phyloP scores from a whole-genome alignment of 2,888 invertebrate species.

The Griposia aprilina region DNA sequence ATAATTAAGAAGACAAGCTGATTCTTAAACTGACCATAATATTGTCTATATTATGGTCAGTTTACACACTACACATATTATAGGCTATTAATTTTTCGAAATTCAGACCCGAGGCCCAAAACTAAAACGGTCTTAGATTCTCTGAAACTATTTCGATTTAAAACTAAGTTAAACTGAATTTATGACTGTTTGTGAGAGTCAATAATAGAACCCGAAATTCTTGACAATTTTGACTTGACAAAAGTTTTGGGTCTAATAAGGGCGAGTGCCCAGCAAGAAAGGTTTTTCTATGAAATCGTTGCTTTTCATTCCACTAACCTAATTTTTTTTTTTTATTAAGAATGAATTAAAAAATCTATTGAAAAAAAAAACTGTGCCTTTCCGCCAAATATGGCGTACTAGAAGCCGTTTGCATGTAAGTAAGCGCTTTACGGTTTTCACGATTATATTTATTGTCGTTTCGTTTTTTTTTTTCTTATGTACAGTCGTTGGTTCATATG shows the following conservation, averaged over 20 bases:
- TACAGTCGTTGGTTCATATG: neutral
- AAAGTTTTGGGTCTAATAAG: neutral
- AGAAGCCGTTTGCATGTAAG: neutral
- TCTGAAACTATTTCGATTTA: slow-evolving; percentile 45
- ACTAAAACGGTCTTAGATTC: slow-evolving; percentile 18
- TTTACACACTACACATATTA: slow-evolving; percentile 1
- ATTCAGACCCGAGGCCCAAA: slow-evolving; percentile 17
- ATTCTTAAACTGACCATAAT: slow-evolving; percentile 21
- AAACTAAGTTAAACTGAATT: slow-evolving; percentile 17
- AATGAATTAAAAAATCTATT: too few relatives aligned
- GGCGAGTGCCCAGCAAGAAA: neutral
- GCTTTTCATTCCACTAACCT: neutral
- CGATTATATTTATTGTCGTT: neutral
- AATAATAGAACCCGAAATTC: neutral
- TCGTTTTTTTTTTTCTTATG: too few relatives aligned
- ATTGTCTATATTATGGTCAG: slow-evolving; percentile 2
- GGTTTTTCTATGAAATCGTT: neutral
- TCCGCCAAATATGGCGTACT: too few relatives aligned
- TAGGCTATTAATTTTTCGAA: slow-evolving; percentile 9
- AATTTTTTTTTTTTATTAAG: too few relatives aligned
- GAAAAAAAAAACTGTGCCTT: too few relatives aligned
- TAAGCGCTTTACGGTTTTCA: neutral
- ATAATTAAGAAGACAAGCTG: slow-evolving; percentile 14
- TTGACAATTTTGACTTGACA: neutral
- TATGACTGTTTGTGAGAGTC: neutral